Conservation (phyloP, 2,888 invertebrate genomes). For the Resseliella maxima region DNA sequence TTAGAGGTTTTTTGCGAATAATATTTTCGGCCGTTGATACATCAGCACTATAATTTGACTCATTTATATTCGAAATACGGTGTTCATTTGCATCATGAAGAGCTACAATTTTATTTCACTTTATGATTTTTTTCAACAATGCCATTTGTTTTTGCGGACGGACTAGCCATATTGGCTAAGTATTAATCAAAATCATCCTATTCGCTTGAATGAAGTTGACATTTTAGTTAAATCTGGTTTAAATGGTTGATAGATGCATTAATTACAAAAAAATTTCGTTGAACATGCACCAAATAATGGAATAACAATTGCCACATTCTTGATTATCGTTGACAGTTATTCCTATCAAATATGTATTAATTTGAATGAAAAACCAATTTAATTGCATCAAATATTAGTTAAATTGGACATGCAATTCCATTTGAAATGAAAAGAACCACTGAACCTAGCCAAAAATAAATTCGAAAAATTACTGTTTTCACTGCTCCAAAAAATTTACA, state of each 20-base stretch:
- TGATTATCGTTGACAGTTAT: not conserved
- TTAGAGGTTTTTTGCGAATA: not conserved
- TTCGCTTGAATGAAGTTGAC: too few relatives aligned
- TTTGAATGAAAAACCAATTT: not conserved
- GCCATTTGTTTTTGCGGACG: too few relatives aligned
- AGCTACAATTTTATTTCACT: too few relatives aligned
- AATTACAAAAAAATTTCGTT: not conserved
- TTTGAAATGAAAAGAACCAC: not conserved
- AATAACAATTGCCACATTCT: not conserved
- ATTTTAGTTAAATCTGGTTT: too few relatives aligned
- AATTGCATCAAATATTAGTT: not conserved
- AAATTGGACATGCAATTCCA: not conserved
- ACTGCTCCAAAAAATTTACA: not conserved
- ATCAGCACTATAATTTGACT: not conserved
- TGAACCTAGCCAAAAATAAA: too few relatives aligned
- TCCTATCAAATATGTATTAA: not conserved
- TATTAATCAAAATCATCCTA: too few relatives aligned
- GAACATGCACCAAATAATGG: not conserved
- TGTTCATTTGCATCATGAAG: not conserved
- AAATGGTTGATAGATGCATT: too few relatives aligned
- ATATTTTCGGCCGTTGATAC: not conserved
- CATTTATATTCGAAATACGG: not conserved
- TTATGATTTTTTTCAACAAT: too few relatives aligned
- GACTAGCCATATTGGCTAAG: too few relatives aligned
- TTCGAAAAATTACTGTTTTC: too few relatives aligned